These are phyloP conservation scores for Drosophila nr. perissopoda DNA, from an alignment of 2,888 invertebrate species.

Conservation along the genomic window DNA sequence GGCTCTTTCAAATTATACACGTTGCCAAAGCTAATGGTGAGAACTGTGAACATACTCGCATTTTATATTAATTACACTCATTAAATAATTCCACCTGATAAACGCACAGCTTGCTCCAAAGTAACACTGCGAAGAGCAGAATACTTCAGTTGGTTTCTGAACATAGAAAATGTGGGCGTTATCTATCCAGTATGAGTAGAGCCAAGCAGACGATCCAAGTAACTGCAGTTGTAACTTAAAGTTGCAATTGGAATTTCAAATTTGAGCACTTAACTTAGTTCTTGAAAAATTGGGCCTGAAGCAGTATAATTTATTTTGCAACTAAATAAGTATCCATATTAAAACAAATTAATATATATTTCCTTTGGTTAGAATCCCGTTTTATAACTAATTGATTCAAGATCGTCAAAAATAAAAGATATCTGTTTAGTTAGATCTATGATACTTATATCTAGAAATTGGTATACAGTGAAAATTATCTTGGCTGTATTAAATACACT, in stretches of 20 bases:
- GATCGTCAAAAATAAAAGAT: not conserved
- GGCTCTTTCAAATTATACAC: slow-evolving; percentile 49
- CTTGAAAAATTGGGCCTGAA: not conserved
- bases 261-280: not conserved
- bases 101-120: slow-evolving; percentile 26
- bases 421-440: not conserved
- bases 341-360: not conserved
- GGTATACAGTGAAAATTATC: slow-evolving; percentile 30
- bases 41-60: slow-evolving; percentile 37
- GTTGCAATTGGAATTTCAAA: not conserved
- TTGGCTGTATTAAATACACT: slow-evolving; percentile 14
- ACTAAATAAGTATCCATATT: not conserved
- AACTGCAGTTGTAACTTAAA: not conserved
- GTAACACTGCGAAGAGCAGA: slow-evolving; percentile 4
- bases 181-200: not conserved
- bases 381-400: not conserved
- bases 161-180: slow-evolving; percentile 34
- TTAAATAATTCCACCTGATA: slow-evolving; percentile 56
- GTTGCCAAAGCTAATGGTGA: slow-evolving; percentile 38
- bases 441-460: slow-evolving; percentile 13
- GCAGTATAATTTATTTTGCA: not conserved
- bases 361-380: not conserved
- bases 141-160: slow-evolving; percentile 5
- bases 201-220: not conserved
- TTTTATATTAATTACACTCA: slow-evolving; percentile 59